Evolutionary conservation across 2,113 vertebrate species (phyloP), one percentile per base, ranked within the genome.

Genomic region (Girardinichthys multiradiatus): DNA sequence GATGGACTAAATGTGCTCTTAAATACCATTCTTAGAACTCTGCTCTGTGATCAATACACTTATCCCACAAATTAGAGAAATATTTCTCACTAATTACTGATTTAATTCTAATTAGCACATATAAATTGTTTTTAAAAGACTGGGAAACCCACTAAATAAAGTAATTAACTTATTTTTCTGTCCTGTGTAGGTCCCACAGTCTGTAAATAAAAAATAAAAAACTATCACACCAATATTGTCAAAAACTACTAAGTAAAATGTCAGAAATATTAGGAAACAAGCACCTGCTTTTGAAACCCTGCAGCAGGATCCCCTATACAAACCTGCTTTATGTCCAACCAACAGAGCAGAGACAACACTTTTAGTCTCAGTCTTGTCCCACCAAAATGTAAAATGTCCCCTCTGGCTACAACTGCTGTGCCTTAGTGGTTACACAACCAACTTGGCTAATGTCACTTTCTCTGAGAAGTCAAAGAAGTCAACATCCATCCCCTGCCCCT

Each of bases 311-410:
- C 75, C 84, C 86, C 81, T 80, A 80, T 77, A 33, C 77, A 1
- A 30, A 57, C 61, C 64, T 28, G 72, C 75, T 70, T 27, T 59
- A 30, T 68, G 66, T 51, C n/a, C n/a, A 33, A 68, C 82, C 72
- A 60, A 70, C 31, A n/a, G 69, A 85, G 68, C 29, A 3, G 13
- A 72, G 66, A 2, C 61, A 45, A 48, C 6, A 24, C 76, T 68
- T 8, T 77, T 72, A 70, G 37, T 64, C 66, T 14, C 21, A 73
- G 62, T 81, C 54, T 76, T 61, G 68, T 76, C 70, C 69, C 81
- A 72, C 60, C 74, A 45, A 85, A 85, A 87, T 76, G 67, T 64
- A 76, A 87, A 88, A 86, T 79, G 81, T 78, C 69, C 86, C 91
- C 82, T 57, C 28, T 30, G 83, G 87, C 65, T 74, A 81, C 57